A percentile compares a stretch with the other conserved stretches of the same genome.
Evolutionary conservation across 2,797 vertebrate genomes (phyloP).

Genomic region (Glossophaga mutica): DNA sequence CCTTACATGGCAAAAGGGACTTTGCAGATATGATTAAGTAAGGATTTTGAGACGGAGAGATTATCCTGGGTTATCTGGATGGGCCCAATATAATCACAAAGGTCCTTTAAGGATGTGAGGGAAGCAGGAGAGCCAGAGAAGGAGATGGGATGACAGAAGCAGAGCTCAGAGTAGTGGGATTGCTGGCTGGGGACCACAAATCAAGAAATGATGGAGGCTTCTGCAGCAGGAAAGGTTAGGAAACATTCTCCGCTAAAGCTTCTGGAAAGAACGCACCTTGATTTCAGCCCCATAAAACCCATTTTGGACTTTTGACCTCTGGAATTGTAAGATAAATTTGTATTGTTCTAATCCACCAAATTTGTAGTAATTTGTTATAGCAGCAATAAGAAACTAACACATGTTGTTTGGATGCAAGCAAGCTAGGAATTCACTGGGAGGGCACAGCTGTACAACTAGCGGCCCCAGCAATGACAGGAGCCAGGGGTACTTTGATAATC

Average conservation of each 20-base stretch:
- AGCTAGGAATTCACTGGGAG: background rate
- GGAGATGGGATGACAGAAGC: background rate
- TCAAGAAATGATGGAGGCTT: background rate
- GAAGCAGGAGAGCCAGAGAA: background rate
- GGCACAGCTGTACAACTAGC: background rate
- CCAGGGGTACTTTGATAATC: background rate
- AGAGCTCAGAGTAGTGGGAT: background rate
- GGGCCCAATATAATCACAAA: background rate
- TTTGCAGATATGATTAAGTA: constrained; percentile 20
- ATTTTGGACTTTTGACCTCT: background rate
- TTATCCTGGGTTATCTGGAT: constrained; percentile 4
- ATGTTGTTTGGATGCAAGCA: background rate
- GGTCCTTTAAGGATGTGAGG: background rate
- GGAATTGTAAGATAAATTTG: background rate
- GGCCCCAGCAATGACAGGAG: background rate
- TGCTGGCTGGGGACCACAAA: background rate
- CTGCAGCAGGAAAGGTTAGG: background rate
- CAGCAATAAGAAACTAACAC: background rate
- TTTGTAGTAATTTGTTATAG: background rate
- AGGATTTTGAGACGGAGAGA: constrained; percentile 1
- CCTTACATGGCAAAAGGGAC: background rate
- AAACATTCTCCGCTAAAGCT: background rate
- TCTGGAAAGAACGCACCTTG: background rate
- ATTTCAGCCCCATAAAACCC: background rate
- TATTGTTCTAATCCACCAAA: background rate